Percentiles rank a stretch among this genome's conserved stretches.
phyloP scores from a whole-genome alignment of 1,140 invertebrate genomes.

The Nilaparvata lugens region DNA sequence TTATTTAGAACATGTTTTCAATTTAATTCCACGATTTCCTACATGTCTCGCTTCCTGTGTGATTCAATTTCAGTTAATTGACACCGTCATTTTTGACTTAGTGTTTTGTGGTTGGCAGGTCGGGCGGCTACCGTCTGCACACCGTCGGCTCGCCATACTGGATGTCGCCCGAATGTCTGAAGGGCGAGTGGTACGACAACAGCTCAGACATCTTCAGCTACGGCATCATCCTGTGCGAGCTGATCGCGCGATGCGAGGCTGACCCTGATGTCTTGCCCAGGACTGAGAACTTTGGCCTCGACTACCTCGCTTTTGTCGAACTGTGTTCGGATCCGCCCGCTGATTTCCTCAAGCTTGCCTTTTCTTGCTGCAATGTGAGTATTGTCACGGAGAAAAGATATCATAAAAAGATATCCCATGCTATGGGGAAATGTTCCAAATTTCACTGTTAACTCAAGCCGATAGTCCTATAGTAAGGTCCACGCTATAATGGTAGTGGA shows the following conservation, averaged over 20 bases:
- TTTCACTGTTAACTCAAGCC: too few species aligned
- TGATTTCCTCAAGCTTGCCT: slow-evolving; percentile 80
- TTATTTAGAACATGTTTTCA: too few species aligned
- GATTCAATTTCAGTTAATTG: too few species aligned
- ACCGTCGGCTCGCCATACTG: slow-evolving; percentile 93
- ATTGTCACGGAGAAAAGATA: too few species aligned
- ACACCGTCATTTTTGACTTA: too few species aligned
- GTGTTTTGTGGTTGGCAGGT: too few species aligned
- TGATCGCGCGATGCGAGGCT: slow-evolving; percentile 88
- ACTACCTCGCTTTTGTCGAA: slow-evolving; percentile 85
- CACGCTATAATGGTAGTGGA: too few species aligned
- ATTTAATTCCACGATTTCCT: too few species aligned
- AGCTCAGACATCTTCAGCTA: slow-evolving; percentile 90
- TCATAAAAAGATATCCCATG: too few species aligned
- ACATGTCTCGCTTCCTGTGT: too few species aligned
- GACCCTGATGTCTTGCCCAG: slow-evolving; percentile 90
- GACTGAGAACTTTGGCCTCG: slow-evolving; percentile 89
- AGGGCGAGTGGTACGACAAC: slow-evolving; percentile 81
- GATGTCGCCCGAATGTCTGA: slow-evolving; percentile 95
- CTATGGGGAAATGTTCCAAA: too few species aligned
- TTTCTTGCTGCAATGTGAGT: slow-evolving; percentile 86
- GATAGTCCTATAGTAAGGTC: too few species aligned
- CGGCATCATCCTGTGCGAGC: slow-evolving; percentile 91
- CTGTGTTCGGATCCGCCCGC: slow-evolving; percentile 53
- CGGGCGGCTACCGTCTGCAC: slow-evolving; percentile 53